Evolutionary conservation across 2,888 invertebrate species (phyloP).

Genomic region (Folsomia candida): DNA sequence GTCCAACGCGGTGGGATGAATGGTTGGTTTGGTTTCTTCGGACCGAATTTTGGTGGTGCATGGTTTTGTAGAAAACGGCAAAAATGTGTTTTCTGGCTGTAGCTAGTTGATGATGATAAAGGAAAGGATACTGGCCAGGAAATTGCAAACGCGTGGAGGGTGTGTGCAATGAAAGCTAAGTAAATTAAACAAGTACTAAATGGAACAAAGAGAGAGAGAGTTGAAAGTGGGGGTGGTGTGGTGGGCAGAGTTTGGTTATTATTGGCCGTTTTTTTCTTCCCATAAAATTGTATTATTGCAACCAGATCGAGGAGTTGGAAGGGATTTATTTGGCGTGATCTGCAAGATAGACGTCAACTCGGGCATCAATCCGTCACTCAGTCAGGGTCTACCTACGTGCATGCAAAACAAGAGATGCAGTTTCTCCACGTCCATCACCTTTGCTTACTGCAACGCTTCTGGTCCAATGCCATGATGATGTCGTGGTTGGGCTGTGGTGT

Average conservation of each 20-base stretch:
- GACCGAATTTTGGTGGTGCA: no score
- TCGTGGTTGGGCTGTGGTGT: neutral
- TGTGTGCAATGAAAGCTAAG: neutral
- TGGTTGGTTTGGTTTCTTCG: no score
- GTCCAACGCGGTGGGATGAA: no score
- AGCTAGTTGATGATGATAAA: neutral
- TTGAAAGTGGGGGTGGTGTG: no score
- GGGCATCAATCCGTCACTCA: conserved; percentile 3
- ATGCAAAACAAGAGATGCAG: neutral
- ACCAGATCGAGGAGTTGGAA: no score
- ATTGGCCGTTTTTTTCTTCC: no score
- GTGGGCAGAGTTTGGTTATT: no score
- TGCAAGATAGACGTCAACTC: conserved; percentile 16
- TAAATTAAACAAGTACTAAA: neutral
- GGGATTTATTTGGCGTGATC: conserved; percentile 13
- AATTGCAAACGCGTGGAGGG: neutral
- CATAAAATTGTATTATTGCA: no score
- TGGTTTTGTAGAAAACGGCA: no score
- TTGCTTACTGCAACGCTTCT: neutral
- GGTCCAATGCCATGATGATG: neutral
- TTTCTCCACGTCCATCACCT: neutral
- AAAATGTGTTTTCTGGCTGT: no score
- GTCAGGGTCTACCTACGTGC: neutral
- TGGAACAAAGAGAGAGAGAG: conserved; percentile 11
- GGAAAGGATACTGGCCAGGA: conserved; percentile 4